Base-by-base conservation (phyloP, 2,797 vertebrate genomes). In the Gymnocypris eckloni region DNA sequence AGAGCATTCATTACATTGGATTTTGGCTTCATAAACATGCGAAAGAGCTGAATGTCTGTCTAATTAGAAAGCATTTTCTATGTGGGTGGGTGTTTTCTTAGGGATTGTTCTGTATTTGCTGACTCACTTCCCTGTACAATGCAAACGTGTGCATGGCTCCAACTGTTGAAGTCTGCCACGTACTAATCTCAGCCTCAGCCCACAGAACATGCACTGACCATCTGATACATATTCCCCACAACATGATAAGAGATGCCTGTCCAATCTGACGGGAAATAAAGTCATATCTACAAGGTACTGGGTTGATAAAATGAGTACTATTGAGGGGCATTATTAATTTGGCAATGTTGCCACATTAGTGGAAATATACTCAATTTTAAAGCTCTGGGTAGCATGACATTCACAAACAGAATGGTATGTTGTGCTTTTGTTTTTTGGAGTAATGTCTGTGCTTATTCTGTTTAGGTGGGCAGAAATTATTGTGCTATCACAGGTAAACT, bases 81-180 rank as follows among this genome's bases (percentile, higher is more conserved):
- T n/a, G n/a, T 54, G 61, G 82, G 61, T 41, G 73, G 75, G 33
- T 41, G n/a, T 69, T 43, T 79, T 75, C 83, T 77, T 59, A 61
- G 72, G 45, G 70, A 73, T 76, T 28, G 81, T 41, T 67, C 6
- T 54, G 37, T 52, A 86, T 75, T 33, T 52, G 86, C 89, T 84
- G 87, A 90, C 83, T 86, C 83, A 70, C 72, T 87, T 90, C 85
- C 89, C 45, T 39, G 28, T 64, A 81, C 48, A 87, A 61, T 50
- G 72, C 84, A 52, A 88, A 79, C 77, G 15, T 39, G 59, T 28
- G 59, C 25, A 28, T 13, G 16, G 66, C 33, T 18, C 48, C 48
- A 83, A 28, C 22, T 2, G 15, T 11, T 61, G 1, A 52, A 25
- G 16, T 71, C 22, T 82, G 85, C 10, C 4, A 4, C 6, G 15